A percentile compares a stretch with the other conserved stretches of the same genome.
These are phyloP conservation scores for Cataglyphis albicans DNA, from an alignment of 2,888 invertebrate genomes.

Conservation along the genomic window DNA sequence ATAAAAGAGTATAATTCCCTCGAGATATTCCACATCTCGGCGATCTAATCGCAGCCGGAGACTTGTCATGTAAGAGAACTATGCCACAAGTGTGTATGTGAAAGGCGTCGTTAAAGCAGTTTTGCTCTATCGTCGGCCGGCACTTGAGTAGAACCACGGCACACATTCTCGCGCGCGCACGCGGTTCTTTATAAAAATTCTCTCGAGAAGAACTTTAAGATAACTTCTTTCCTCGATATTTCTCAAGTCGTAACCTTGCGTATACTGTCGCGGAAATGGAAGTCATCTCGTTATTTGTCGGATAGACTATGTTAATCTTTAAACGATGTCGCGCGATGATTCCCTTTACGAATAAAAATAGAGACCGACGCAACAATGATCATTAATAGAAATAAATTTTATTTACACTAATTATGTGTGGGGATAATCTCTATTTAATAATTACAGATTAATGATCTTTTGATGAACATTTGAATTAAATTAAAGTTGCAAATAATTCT, in stretches of 20 bases:
- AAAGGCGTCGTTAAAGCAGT: conserved; percentile 34
- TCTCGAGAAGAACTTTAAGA: conserved; percentile 33
- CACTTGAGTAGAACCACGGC: conserved; percentile 11
- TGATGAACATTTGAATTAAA: background rate
- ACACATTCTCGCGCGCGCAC: conserved; percentile 2
- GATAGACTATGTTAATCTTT: conserved; percentile 10
- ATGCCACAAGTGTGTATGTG: background rate
- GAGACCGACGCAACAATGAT: background rate
- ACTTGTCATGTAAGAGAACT: conserved; percentile 4
- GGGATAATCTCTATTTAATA: background rate
- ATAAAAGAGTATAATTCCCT: conserved; percentile 32
- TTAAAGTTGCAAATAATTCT: conserved; percentile 15
- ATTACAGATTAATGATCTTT: background rate
- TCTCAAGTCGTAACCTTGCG: conserved; percentile 32
- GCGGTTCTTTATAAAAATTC: conserved; percentile 42
- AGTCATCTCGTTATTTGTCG: conserved; percentile 30
- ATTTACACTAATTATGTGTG: background rate
- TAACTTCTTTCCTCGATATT: conserved; percentile 38
- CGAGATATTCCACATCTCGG: background rate
- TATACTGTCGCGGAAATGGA: conserved; percentile 25
- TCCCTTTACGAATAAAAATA: conserved; percentile 9
- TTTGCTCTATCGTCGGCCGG: conserved; percentile 7
- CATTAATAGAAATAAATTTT: background rate
- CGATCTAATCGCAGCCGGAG: conserved; percentile 17
- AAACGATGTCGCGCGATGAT: background rate